These are phyloP conservation scores for Bemisia tabaci DNA, from an alignment of 1,140 invertebrate species.

Conservation along the genomic window DNA sequence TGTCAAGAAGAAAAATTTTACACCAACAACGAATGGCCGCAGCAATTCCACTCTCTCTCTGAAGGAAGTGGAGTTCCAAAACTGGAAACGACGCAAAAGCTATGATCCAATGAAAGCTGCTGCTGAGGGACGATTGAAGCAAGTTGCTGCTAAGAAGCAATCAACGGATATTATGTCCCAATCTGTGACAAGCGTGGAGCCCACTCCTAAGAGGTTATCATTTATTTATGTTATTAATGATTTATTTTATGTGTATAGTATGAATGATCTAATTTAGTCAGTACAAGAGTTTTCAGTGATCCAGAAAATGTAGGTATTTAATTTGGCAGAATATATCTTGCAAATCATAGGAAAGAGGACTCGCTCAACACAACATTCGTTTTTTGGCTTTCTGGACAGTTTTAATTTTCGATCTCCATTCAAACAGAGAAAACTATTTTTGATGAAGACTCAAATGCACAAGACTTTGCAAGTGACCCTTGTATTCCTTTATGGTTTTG, in stretches of 20 bases:
- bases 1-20: background rate
- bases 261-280: constrained; percentile 14
- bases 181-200: constrained; percentile 24
- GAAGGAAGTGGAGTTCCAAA: constrained; percentile 71
- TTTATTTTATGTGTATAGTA: constrained; percentile 8
- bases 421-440: no score
- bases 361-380: constrained; percentile 19
- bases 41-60: background rate
- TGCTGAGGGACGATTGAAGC: constrained; percentile 52
- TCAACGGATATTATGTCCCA: constrained; percentile 27
- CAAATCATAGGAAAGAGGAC: constrained; percentile 27
- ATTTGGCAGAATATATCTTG: no score
- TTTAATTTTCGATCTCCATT: no score
- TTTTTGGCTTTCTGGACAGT: no score
- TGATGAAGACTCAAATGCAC: no score
- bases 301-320: no score
- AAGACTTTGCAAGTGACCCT: no score
- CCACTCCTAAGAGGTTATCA: constrained; percentile 15
- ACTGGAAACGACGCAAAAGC: constrained; percentile 80
- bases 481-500: no score
- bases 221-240: constrained; percentile 4
- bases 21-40: background rate
- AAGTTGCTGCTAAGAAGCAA: constrained; percentile 30
- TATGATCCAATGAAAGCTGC: constrained; percentile 83
- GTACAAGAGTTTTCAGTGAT: no score